Evolutionary conservation across 2,797 vertebrate species (phyloP), one percentile per base, ranked within the genome.

Genomic region (Chrosomus eos): DNA sequence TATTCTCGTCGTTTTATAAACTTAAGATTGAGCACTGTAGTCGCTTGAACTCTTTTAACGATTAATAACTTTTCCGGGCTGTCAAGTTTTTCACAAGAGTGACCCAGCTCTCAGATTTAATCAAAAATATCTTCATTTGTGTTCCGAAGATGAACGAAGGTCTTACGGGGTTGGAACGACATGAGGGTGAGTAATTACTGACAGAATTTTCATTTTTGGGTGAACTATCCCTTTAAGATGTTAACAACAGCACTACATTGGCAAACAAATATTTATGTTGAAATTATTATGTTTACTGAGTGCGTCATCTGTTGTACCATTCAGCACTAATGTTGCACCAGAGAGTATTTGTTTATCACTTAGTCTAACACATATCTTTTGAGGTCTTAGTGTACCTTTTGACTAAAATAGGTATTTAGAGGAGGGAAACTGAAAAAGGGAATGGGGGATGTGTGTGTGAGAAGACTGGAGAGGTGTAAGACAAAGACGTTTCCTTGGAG

Each of bases 401-500:
- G 23, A 38, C 26, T 48, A 16, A 48, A 48, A 48, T 48, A 28
- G 14, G 60, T 64, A 2, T 66, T 48, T 77, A 26, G 10, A 53
- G 43, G 18, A n/a, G n/a, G 51, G 36, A 45, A 67, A 77, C 13
- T 18, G 64, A 45, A 77, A 55, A 81, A 16, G 38, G 55, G 19
- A 81, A 33, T 5, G 9, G 14, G 70, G 60, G 43, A 21, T 74
- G 31, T 58, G 51, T 58, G 19, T 33, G 68, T 60, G 53, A 31
- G 31, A 53, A 53, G 58, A 38, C 21, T 53, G 70, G 19, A 55
- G 62, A 33, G 19, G 60, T 73, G n/a, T 38, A 83, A n/a, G 31
- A 76, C 73, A 31, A 33, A 84, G 19, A 60, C 1, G 82, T 77
- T 77, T 45, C 73, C 73, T 60, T 84, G 40, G 68, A 73, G 76